These are phyloP conservation scores for Melanostoma scalare DNA, from an alignment of 2,888 invertebrate genomes.

Conservation along the genomic window DNA sequence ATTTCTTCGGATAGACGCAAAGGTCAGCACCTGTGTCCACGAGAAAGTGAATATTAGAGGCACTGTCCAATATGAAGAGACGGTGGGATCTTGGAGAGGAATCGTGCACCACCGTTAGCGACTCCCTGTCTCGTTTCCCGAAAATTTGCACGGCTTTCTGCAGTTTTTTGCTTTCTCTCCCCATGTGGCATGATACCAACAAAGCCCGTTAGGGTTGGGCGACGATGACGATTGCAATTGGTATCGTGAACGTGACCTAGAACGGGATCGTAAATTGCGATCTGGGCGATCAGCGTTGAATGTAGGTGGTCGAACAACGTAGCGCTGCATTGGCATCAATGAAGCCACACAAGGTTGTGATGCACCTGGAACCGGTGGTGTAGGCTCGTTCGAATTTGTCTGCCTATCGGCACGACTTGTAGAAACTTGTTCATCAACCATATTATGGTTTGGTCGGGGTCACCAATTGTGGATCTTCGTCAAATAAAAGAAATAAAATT, in stretches of 20 bases:
- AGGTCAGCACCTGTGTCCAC: constrained; percentile 53
- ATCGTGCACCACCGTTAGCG: constrained; percentile 35
- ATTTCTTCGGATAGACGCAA: constrained; percentile 41
- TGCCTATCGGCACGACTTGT: too few species aligned
- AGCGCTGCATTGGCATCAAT: not conserved
- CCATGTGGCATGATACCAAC: constrained; percentile 29
- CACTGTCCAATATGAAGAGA: constrained; percentile 15
- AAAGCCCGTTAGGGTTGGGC: not conserved
- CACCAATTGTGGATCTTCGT: too few species aligned
- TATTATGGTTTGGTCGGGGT: too few species aligned
- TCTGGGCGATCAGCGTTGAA: not conserved
- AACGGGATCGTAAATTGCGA: constrained; percentile 9
- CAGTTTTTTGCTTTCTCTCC: not conserved
- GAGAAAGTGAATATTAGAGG: constrained; percentile 16
- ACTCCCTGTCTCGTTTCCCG: constrained; percentile 13
- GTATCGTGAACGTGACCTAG: not conserved
- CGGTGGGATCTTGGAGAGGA: constrained; percentile 7
- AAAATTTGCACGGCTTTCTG: not conserved
- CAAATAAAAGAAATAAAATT: too few species aligned
- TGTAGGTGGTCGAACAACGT: not conserved
- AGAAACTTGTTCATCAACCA: too few species aligned
- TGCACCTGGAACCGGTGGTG: too few species aligned
- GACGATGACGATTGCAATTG: not conserved
- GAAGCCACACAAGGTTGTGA: too few species aligned
- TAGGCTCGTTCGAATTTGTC: too few species aligned